Evolutionary conservation across 2,113 vertebrate species (phyloP), one percentile per base, ranked within the genome.

Genomic region (Cranoglanis bouderius): DNA sequence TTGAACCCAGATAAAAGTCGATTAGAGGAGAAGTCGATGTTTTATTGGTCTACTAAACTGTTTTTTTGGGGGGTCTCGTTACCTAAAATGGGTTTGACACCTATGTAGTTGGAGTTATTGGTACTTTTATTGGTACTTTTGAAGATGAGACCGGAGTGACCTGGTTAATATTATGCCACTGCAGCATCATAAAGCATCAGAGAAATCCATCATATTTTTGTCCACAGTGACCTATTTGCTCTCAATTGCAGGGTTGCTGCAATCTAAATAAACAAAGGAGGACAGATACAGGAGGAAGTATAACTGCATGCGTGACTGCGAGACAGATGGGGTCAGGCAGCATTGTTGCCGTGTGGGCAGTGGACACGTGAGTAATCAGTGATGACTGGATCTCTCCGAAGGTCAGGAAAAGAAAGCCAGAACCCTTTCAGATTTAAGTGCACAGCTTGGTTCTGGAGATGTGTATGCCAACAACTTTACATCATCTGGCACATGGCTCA

Each of bases 241-340:
- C 51, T 53, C 14, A 16, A 53, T 53, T 2, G 55, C 3, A 29
- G 49, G 77, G 38, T 7, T 59, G 61, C 35, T 85, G 6, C 43
- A 14, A 53, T 81, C 43, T 49, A 72, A 43, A 24, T 13, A 57
- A 89, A 86, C 43, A 77, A 57, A 88, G 75, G 8, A 70, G 40
- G 1, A 74, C 35, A 81, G 29, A n/a, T 8, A 70, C 85, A 40
- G n/a, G 49, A 65, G 40, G 21, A 57, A 21, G 3, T 59, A 43
- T 12, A 82, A 6, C 24, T 13, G n/a, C 29, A 13, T 2, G 53
- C 1, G 3, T 32, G 81, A 87, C 29, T 49, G 67, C 35, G 29
- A 53, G 78, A 55, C 78, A 75, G 72, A 75, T 43, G 38, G 55
- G 75, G 43, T 65, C 4, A 49, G 40, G 46, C 67, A 40, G 67